Percentiles rank a stretch among this genome's conserved stretches.
phyloP scores from a whole-genome alignment of 2,113 vertebrate species.

The Dryoscopus gambensis region DNA sequence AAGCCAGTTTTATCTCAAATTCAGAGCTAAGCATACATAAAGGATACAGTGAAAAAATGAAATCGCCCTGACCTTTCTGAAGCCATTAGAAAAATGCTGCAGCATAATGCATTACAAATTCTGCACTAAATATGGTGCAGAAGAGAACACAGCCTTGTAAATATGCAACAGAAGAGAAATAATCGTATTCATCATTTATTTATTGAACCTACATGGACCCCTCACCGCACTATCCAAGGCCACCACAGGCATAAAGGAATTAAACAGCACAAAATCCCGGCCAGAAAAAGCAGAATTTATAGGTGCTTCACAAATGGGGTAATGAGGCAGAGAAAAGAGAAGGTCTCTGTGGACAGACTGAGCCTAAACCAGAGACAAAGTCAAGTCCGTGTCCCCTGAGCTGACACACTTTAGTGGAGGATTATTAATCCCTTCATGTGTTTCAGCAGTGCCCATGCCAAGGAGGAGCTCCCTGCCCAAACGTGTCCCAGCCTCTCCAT shows the following conservation, averaged over 20 bases:
- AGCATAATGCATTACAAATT: background rate
- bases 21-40: background rate
- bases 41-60: background rate
- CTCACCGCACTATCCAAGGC: background rate
- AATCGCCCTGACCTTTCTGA: conserved; percentile 19
- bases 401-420: rapidly evolving
- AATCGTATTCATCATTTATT: background rate
- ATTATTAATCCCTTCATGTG: background rate
- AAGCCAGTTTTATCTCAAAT: background rate
- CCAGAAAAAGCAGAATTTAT: conserved; percentile 11
- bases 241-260: background rate
- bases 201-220: background rate
- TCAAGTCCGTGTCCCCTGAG: background rate
- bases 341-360: background rate
- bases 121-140: background rate
- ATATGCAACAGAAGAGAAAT: conserved; percentile 7
- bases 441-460: background rate
- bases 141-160: background rate
- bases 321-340: conserved; percentile 26
- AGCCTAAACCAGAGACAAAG: background rate
- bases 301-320: conserved; percentile 3
- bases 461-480: background rate
- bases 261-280: background rate
- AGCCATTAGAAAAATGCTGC: background rate
- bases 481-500: rapidly evolving